phyloP scores from a whole-genome alignment of 1,140 invertebrate species.

The Ceratina japonica region DNA sequence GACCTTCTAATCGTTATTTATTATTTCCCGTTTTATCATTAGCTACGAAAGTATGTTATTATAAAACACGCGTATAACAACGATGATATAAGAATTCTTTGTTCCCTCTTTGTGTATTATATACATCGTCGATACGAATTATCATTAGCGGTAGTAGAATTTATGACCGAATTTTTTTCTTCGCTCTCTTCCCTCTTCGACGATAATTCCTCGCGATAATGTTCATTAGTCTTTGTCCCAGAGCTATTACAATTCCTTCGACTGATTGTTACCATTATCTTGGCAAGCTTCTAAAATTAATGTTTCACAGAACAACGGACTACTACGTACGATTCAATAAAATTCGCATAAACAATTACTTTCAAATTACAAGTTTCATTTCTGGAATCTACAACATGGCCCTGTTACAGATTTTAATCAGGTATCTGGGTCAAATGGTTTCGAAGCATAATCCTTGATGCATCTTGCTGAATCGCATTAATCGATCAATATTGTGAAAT shows the following conservation, averaged over 20 bases:
- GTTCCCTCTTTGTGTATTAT: neutral
- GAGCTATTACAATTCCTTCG: neutral
- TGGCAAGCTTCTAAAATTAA: too few relatives aligned
- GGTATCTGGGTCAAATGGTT: conserved; percentile 1
- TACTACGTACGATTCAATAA: too few relatives aligned
- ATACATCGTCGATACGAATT: neutral
- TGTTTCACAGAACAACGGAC: too few relatives aligned
- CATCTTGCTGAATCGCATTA: neutral
- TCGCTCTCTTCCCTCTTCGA: too few relatives aligned
- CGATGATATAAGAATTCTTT: neutral
- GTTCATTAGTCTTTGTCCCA: conserved; percentile 7
- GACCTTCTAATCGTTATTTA: neutral
- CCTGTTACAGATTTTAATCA: neutral
- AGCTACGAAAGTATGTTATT: too few relatives aligned
- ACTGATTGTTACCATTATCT: too few relatives aligned
- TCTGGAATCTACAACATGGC: neutral
- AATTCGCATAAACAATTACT: neutral
- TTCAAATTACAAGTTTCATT: neutral
- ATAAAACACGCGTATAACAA: neutral
- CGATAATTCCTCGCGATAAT: neutral
- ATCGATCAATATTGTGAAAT: neutral
- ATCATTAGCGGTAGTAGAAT: conserved; percentile 4
- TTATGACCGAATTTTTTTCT: neutral
- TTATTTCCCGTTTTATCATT: too few relatives aligned
- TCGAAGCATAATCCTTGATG: neutral